A percentile compares a stretch with the other conserved stretches of the same genome.
Conservation (phyloP, 92 coral and sea anemone species). For the Porites evermanni region DNA sequence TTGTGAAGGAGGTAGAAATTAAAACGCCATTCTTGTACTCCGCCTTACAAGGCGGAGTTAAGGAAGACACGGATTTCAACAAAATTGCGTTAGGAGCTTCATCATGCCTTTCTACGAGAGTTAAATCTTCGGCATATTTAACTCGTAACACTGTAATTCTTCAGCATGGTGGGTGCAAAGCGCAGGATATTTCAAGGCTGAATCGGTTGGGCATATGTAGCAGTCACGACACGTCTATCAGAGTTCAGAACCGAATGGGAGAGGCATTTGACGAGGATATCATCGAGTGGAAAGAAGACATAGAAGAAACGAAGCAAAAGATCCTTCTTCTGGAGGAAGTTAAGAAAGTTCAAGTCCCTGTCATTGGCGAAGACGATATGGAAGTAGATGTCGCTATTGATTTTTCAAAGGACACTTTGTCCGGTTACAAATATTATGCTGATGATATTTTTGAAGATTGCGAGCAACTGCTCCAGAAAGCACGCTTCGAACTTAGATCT, state of each 20-base stretch:
- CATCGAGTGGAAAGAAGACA: slow-evolving; percentile 54
- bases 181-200: slow-evolving; percentile 5
- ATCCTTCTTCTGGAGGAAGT: slow-evolving; percentile 7
- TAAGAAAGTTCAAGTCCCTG: background rate
- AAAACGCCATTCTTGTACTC: background rate
- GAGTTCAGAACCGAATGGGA: slow-evolving; percentile 39
- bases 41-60: background rate
- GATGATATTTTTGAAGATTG: background rate
- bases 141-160: slow-evolving; percentile 5
- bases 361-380: slow-evolving; percentile 1
- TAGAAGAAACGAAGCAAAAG: slow-evolving; percentile 12
- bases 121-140: background rate
- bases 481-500: background rate
- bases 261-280: slow-evolving; percentile 60
- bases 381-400: slow-evolving; percentile 13
- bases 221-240: slow-evolving; percentile 4
- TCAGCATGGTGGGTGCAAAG: slow-evolving; percentile 11
- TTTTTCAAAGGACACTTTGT: background rate
- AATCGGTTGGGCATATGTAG: slow-evolving; percentile 10
- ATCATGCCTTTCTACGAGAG: background rate
- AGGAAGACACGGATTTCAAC: slow-evolving; percentile 1
- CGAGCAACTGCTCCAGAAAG: background rate
- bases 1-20: background rate
- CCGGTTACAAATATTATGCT: background rate
- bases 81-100: background rate